Percentiles rank a stretch among this genome's conserved stretches.
Evolutionary conservation across 2,888 invertebrate genomes (phyloP).

Genomic region (Bellardia pandia): DNA sequence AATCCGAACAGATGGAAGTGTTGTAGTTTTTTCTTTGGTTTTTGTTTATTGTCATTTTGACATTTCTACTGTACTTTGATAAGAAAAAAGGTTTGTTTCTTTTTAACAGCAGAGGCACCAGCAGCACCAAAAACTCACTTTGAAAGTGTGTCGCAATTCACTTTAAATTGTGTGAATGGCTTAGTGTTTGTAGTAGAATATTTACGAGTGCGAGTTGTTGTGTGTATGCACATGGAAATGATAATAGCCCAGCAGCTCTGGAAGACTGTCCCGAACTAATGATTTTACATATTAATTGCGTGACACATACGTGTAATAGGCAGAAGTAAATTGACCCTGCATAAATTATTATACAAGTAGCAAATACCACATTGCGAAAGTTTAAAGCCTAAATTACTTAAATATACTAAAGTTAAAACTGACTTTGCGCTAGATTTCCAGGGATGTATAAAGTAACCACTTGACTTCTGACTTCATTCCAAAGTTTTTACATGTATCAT

Average conservation of each 20-base stretch:
- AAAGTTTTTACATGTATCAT: too few relatives aligned
- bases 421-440: too few relatives aligned
- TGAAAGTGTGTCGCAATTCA: conserved; percentile 22
- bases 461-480: too few relatives aligned
- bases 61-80: conserved; percentile 58
- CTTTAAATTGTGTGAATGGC: conserved; percentile 24
- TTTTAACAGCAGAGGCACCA: conserved; percentile 21
- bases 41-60: conserved; percentile 54
- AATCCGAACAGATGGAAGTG: conserved; percentile 15
- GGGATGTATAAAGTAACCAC: too few relatives aligned
- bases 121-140: conserved; percentile 27
- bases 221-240: background rate
- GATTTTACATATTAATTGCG: too few relatives aligned
- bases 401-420: too few relatives aligned
- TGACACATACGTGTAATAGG: too few relatives aligned
- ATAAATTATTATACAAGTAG: too few relatives aligned
- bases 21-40: background rate
- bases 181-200: background rate
- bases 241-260: background rate
- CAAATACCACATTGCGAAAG: too few relatives aligned
- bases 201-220: background rate
- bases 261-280: too few relatives aligned
- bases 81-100: conserved; percentile 62
- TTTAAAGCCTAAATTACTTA: too few relatives aligned
- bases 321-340: too few relatives aligned